Evolutionary conservation across 2,113 vertebrate genomes (phyloP).

Genomic region (mouse (Mus musculus)): GRCm39 chr3:141505001-141505500

Average conservation of each 20-base stretch:
- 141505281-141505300: neutral
- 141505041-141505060: slow-evolving; percentile 10
- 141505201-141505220: slow-evolving; percentile 18
- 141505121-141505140: slow-evolving; percentile 52
- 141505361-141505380: slow-evolving; percentile 35
- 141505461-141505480: slow-evolving; percentile 7
- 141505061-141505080: slow-evolving; percentile 46
- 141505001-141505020: slow-evolving; percentile 45
- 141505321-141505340: neutral
- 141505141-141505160: slow-evolving; percentile 36
- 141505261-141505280: neutral
- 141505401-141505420: neutral
- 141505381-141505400: neutral
- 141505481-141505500: neutral
- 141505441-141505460: neutral
- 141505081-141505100: neutral
- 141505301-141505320: neutral
- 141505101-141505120: slow-evolving; percentile 57
- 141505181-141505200: slow-evolving; percentile 34
- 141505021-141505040: neutral
- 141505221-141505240: neutral
- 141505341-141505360: slow-evolving; percentile 10
- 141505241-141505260: neutral
- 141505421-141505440: neutral
- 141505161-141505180: slow-evolving; percentile 10